phyloP scores from a whole-genome alignment of 2,888 invertebrate species.

The Meta bourneti region DNA sequence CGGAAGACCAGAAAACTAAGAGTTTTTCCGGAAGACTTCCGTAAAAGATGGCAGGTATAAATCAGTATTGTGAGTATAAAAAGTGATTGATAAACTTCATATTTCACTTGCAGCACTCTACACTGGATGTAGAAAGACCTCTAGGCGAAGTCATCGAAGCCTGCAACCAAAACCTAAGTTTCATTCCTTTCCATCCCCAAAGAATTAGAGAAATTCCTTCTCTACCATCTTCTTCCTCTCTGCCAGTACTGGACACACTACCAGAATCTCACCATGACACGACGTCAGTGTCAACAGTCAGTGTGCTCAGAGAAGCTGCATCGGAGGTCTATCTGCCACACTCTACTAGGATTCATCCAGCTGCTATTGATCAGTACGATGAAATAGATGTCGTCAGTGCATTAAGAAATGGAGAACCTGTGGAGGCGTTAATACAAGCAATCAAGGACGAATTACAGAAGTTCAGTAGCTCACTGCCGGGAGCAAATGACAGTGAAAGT shows the following conservation, averaged over 20 bases:
- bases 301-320: constrained; percentile 13
- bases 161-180: constrained; percentile 47
- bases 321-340: constrained; percentile 50
- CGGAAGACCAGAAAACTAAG: too few relatives aligned
- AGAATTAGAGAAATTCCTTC: not conserved
- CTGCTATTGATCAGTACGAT: constrained; percentile 59
- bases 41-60: too few relatives aligned
- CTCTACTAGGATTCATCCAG: constrained; percentile 52
- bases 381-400: constrained; percentile 69
- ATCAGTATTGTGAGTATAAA: too few relatives aligned
- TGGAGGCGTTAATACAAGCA: constrained; percentile 65
- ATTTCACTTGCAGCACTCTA: not conserved
- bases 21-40: too few relatives aligned
- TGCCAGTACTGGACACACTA: constrained; percentile 17
- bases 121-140: constrained; percentile 17
- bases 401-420: constrained; percentile 58
- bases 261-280: not conserved
- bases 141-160: constrained; percentile 56
- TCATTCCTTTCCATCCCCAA: constrained; percentile 45
- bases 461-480: constrained; percentile 65
- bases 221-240: not conserved
- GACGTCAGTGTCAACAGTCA: not conserved
- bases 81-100: too few relatives aligned
- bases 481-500: constrained; percentile 55
- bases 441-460: constrained; percentile 74